phyloP scores from a whole-genome alignment of 2,113 vertebrate genomes.

The Carassius carassius region DNA sequence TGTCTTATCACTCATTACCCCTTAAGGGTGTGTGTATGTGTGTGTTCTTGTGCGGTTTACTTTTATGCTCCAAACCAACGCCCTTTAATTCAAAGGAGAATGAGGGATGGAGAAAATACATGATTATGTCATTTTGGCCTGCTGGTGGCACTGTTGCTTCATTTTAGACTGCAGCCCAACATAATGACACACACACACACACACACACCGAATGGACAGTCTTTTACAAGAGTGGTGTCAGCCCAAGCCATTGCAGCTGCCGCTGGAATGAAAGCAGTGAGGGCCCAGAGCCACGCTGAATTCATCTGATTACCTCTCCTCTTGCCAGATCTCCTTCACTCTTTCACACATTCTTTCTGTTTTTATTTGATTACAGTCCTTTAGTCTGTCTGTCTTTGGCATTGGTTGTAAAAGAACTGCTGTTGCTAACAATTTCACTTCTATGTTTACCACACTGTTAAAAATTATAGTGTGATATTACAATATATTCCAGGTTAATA shows the following conservation, averaged over 20 bases:
- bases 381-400: not conserved
- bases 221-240: constrained; percentile 51
- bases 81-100: constrained; percentile 23
- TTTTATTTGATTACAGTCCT: constrained; percentile 14
- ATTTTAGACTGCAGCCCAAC: constrained; percentile 1
- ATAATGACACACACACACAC: not conserved
- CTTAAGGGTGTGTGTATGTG: not conserved
- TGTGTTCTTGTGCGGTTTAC: not conserved
- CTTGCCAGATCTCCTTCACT: constrained; percentile 39
- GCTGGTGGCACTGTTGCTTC: constrained; percentile 58
- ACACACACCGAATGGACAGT: constrained; percentile 42
- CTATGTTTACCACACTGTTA: too few species aligned
- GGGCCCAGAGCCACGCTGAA: constrained; percentile 49
- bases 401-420: not conserved
- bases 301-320: constrained; percentile 55
- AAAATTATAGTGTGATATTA: too few species aligned
- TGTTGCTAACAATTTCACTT: not conserved
- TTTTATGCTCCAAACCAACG: constrained; percentile 37
- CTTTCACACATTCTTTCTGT: constrained; percentile 14
- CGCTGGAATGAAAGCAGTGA: constrained; percentile 50
- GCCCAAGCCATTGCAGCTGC: constrained; percentile 42
- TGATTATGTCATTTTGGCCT: not conserved
- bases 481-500: too few species aligned
- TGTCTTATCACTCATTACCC: constrained; percentile 8
- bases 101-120: not conserved